These are phyloP conservation scores for Sebastes steindachneri DNA, from an alignment of 2,797 vertebrate genomes.

Conservation along the genomic window DNA sequence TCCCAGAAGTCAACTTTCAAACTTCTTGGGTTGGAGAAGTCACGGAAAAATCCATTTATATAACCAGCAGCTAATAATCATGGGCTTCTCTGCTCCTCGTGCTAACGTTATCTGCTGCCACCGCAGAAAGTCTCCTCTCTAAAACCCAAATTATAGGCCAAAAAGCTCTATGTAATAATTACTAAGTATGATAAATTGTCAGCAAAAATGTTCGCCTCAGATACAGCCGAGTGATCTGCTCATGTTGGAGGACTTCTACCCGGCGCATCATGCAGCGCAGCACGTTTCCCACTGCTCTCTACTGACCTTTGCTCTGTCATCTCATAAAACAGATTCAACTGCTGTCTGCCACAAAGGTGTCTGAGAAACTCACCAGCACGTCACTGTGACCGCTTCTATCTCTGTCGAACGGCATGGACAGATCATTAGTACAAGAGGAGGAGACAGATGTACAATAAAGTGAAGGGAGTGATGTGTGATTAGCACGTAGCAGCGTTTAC, in stretches of 20 bases:
- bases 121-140: constrained; percentile 27
- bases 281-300: constrained; percentile 43
- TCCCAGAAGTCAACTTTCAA: background rate
- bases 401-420: background rate
- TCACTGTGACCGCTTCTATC: constrained; percentile 23
- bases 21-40: constrained; percentile 3
- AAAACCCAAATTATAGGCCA: constrained; percentile 68
- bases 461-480: constrained; percentile 42
- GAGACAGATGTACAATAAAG: background rate
- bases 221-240: constrained; percentile 39
- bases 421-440: background rate
- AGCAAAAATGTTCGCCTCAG: constrained; percentile 39
- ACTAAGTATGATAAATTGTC: constrained; percentile 51
- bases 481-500: constrained; percentile 63
- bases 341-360: background rate
- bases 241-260: background rate
- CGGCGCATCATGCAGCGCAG: constrained; percentile 17
- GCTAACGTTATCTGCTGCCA: constrained; percentile 36
- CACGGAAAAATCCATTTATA: constrained; percentile 35
- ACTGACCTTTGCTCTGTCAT: constrained; percentile 48
- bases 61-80: constrained; percentile 48
- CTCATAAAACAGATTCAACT: constrained; percentile 22
- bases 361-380: constrained; percentile 13
- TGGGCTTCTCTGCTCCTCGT: constrained; percentile 1
- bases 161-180: constrained; percentile 55